Percentiles rank a stretch among this genome's conserved stretches.
Evolutionary conservation across 2,888 invertebrate species (phyloP).

Genomic region (Alsophila aescularia): DNA sequence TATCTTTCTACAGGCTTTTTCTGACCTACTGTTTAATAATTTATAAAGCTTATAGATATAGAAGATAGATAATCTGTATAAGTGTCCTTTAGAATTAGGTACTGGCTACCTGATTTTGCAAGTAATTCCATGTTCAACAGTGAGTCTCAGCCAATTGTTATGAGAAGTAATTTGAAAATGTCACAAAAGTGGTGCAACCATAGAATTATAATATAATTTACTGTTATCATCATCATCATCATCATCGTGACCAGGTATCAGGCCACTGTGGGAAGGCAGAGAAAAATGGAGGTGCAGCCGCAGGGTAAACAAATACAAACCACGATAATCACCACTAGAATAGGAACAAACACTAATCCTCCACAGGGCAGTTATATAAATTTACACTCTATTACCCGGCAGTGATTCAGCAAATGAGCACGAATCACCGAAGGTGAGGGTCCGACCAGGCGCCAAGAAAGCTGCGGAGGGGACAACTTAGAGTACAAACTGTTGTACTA

Average conservation of each 20-base stretch:
- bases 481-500: neutral
- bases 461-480: constrained; percentile 23
- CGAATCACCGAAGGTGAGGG: constrained; percentile 43
- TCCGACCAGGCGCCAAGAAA: constrained; percentile 29
- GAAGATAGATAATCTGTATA: constrained; percentile 53
- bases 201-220: too few species aligned
- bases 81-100: constrained; percentile 10
- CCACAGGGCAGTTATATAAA: constrained; percentile 58
- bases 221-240: too few species aligned
- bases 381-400: constrained; percentile 69
- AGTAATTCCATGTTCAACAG: too few species aligned
- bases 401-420: constrained; percentile 67
- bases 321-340: neutral
- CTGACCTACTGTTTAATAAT: too few species aligned
- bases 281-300: neutral
- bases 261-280: too few species aligned
- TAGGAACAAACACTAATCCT: neutral
- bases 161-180: too few species aligned
- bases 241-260: too few species aligned
- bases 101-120: too few species aligned
- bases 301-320: too few species aligned
- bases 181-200: too few species aligned
- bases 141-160: too few species aligned
- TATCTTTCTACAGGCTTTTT: too few species aligned
- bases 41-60: constrained; percentile 52